Percentiles rank a stretch among this genome's conserved stretches.
Evolutionary conservation across 2,797 vertebrate species (phyloP).

Genomic region (Steatocranus sp.): DNA sequence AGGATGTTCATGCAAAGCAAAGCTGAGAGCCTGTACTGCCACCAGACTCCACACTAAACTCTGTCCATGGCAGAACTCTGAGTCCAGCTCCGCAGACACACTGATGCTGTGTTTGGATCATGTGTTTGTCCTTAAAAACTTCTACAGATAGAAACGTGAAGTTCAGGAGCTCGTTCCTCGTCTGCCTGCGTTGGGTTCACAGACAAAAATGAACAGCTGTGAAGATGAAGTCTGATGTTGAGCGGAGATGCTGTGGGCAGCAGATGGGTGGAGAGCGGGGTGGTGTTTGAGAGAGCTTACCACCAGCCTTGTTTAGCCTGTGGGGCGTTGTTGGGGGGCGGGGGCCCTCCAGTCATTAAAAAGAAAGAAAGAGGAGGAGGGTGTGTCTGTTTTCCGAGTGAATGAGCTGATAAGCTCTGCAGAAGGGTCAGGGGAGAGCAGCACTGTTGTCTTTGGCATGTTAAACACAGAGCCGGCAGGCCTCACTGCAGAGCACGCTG

Average conservation of each 20-base stretch:
- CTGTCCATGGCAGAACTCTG: not conserved
- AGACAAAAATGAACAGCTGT: not conserved
- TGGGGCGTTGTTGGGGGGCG: constrained; percentile 17
- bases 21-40: not conserved
- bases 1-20: not conserved
- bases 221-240: constrained; percentile 5
- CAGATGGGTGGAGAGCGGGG: constrained; percentile 44
- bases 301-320: constrained; percentile 47
- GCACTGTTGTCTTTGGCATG: constrained; percentile 53
- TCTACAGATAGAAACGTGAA: not conserved
- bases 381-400: constrained; percentile 65
- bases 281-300: constrained; percentile 31
- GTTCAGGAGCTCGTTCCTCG: not conserved
- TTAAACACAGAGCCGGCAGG: constrained; percentile 17
- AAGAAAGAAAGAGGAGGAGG: constrained; percentile 38
- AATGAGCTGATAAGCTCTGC: constrained; percentile 73
- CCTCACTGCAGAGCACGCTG: not conserved
- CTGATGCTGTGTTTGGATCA: not conserved
- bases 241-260: not conserved
- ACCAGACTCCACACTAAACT: not conserved
- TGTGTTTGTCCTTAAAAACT: not conserved
- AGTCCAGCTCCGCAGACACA: not conserved
- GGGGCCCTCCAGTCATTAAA: constrained; percentile 57
- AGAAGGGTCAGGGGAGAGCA: constrained; percentile 46
- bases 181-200: not conserved